These are phyloP conservation scores for Agrilus cyanescens DNA, from an alignment of 2,888 invertebrate genomes.

Conservation along the genomic window DNA sequence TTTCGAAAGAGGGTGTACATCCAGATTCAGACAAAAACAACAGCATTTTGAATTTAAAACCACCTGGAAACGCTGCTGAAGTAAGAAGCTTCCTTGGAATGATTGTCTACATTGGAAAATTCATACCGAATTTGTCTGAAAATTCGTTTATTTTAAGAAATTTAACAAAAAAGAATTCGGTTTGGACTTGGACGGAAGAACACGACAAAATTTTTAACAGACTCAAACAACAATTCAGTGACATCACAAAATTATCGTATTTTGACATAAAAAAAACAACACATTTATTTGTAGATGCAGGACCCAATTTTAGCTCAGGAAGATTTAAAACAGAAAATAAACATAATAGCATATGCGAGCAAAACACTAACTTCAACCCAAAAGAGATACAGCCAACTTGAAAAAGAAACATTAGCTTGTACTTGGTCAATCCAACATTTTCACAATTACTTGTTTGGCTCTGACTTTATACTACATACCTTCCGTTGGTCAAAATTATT, in stretches of 20 bases:
- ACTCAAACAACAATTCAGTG: neutral
- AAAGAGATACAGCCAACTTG: too few relatives aligned
- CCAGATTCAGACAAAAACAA: slow-evolving; percentile 20
- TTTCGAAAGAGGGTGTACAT: slow-evolving; percentile 19
- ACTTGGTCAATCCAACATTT: too few relatives aligned
- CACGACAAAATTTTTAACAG: too few relatives aligned
- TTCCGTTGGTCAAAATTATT: too few relatives aligned
- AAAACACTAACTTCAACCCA: too few relatives aligned
- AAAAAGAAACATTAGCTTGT: too few relatives aligned
- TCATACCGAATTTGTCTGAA: slow-evolving; percentile 10
- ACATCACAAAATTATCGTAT: too few relatives aligned
- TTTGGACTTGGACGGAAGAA: slow-evolving; percentile 5
- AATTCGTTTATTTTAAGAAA: slow-evolving; percentile 3
- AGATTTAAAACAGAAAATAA: too few relatives aligned
- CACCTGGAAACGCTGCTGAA: slow-evolving; percentile 16
- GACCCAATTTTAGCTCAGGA: neutral
- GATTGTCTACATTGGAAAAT: slow-evolving; percentile 21
- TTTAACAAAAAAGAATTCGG: slow-evolving; percentile 5
- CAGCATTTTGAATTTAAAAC: slow-evolving; percentile 17
- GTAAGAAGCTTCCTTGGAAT: slow-evolving; percentile 21
- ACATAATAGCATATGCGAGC: too few relatives aligned
- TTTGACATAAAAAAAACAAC: neutral
- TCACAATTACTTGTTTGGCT: too few relatives aligned
- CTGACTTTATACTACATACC: too few relatives aligned
- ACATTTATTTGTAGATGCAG: neutral